These are phyloP conservation scores for Leptatherina wallacei DNA, from an alignment of 2,797 vertebrate genomes.

Conservation along the genomic window DNA sequence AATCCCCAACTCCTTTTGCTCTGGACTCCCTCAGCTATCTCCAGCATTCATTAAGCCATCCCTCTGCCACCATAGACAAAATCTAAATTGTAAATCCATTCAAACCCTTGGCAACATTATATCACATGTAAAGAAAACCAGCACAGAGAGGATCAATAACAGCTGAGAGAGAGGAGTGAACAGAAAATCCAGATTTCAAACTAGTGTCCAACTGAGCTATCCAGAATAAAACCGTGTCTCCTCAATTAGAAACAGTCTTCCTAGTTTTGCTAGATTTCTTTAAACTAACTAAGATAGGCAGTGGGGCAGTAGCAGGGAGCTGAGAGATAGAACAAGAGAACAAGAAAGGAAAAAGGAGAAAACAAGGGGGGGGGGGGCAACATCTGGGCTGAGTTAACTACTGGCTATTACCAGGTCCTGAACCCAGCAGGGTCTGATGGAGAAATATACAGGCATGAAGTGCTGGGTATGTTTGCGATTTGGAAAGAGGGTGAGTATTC, in stretches of 20 bases:
- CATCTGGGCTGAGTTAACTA: constrained; percentile 74
- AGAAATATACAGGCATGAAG: constrained; percentile 32
- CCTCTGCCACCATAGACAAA: constrained; percentile 27
- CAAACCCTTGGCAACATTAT: constrained; percentile 21
- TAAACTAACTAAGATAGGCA: constrained; percentile 53
- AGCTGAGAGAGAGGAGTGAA: constrained; percentile 20
- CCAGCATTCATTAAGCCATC: constrained; percentile 33
- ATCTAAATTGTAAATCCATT: constrained; percentile 36
- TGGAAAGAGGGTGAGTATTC: constrained; percentile 12
- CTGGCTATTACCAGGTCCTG: constrained; percentile 62
- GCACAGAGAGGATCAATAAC: constrained; percentile 23
- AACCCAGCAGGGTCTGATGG: constrained; percentile 45
- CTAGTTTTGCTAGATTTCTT: constrained; percentile 41
- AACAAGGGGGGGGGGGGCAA: constrained; percentile 1
- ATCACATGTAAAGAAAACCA: constrained; percentile 36
- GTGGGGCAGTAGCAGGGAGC: constrained; percentile 45
- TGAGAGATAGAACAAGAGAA: constrained; percentile 42
- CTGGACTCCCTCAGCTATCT: constrained; percentile 7
- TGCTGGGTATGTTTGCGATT: constrained; percentile 12
- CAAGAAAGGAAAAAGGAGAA: constrained; percentile 25
- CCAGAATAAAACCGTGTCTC: constrained; percentile 40
- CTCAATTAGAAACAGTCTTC: constrained; percentile 62
- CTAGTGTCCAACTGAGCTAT: constrained; percentile 42
- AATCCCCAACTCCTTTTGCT: constrained; percentile 4
- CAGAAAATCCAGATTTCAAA: constrained; percentile 3